Percentiles rank a stretch among this genome's conserved stretches.
Evolutionary conservation across 2,888 invertebrate species (phyloP).

Genomic region (Calameuta idolon): DNA sequence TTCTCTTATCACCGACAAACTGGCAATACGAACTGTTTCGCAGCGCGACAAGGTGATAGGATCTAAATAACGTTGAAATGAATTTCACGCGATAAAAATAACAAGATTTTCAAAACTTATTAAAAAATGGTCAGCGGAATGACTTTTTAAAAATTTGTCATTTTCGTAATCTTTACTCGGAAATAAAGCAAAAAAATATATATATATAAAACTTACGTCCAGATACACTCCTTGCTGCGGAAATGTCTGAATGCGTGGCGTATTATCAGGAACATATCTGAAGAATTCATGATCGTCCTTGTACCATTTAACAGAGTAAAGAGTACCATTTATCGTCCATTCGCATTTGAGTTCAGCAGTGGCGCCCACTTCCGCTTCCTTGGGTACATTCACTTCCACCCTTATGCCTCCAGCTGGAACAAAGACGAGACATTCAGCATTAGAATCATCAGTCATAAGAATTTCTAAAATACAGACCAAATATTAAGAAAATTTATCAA

Average conservation of each 20-base stretch:
- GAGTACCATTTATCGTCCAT: slow-evolving; percentile 43
- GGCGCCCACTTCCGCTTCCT: slow-evolving; percentile 47
- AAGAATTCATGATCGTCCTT: slow-evolving; percentile 60
- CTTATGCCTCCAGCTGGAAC: slow-evolving; percentile 36
- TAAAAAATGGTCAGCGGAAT: background rate
- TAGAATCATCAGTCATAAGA: background rate
- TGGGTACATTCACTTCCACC: slow-evolving; percentile 48
- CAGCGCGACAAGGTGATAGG: background rate
- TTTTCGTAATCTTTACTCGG: background rate
- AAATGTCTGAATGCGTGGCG: slow-evolving; percentile 45
- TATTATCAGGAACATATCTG: slow-evolving; percentile 49
- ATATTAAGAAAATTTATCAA: background rate
- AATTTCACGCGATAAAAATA: background rate
- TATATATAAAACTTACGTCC: slow-evolving; percentile 44
- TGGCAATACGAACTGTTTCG: background rate
- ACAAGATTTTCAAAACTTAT: background rate
- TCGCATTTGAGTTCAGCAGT: slow-evolving; percentile 45
- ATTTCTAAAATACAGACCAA: background rate
- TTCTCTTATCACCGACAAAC: background rate
- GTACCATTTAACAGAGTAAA: slow-evolving; percentile 60
- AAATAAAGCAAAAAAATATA: background rate
- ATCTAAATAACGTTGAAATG: background rate
- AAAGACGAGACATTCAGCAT: background rate
- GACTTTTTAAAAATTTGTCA: background rate
- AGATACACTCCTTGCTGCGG: slow-evolving; percentile 46